Evolutionary conservation across 2,888 invertebrate genomes (phyloP), one percentile per base, ranked within the genome.

Genomic region (Syrista parreyssii): DNA sequence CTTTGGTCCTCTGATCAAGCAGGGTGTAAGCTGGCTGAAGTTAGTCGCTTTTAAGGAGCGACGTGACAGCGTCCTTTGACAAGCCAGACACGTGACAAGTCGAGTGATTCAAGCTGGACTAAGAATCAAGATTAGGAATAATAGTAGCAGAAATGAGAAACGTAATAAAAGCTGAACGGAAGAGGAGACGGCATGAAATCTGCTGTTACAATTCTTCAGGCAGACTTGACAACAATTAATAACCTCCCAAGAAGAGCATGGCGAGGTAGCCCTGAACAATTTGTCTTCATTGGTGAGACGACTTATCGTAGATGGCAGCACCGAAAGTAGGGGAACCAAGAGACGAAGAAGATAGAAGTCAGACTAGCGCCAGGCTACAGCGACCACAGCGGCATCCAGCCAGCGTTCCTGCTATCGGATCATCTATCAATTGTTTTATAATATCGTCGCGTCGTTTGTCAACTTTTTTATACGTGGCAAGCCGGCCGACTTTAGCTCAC

Each of bases 221-320:
- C 1, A 15, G 15, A 15, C 15, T 15, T 40, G 36, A 15, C 78
- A 79, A 86, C 86, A 86, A 89, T 89, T 89, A 89, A 89, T 89
- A 88, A 88, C 83, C 78, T 77, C 74, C 74, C 73, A 83, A 40
- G 40, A 40, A 40, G 40, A 40, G 40, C 15, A 40, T 0, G 40
- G 40, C 40, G 40, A 1, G 40, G 40, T 40, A 40, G 40, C 40
- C 40, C 40, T 77, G 82, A 80, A 84, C 88, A 84, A 89, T 89
- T 89, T 89, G 88, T 89, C 89, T 89, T 88, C 88, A 88, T 89
- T 88, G 86, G 82, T 81, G 83, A 83, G 86, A 81, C 82, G 86
- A 88, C 88, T 89, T 89, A 88, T 86, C 84, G 82, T 80, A 73
- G 76, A 79, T 40, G 40, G 40, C 40, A 40, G 40, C 40, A 40